Conservation (phyloP, 2,888 invertebrate species). For the Urechis unicinctus region DNA sequence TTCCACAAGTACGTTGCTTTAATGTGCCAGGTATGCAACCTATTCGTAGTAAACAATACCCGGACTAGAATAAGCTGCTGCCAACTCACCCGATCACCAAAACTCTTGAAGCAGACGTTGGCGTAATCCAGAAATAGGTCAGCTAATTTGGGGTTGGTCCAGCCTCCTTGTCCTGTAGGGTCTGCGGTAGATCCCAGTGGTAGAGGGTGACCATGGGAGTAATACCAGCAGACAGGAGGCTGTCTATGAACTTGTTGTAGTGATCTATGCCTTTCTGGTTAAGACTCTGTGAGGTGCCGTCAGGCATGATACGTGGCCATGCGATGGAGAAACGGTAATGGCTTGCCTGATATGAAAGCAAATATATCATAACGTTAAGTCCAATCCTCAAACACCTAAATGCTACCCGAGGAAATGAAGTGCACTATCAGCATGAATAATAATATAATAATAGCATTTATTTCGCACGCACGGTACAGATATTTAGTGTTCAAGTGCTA, state of each 20-base stretch:
- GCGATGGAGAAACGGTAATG: slow-evolving; percentile 55
- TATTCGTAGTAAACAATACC: no score
- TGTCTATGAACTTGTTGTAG: slow-evolving; percentile 19
- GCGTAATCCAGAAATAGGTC: slow-evolving; percentile 49
- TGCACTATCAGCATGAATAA: no score
- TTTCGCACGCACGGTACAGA: no score
- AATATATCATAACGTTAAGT: no score
- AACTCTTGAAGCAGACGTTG: slow-evolving; percentile 40
- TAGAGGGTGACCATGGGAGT: slow-evolving; percentile 58
- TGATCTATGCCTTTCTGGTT: slow-evolving; percentile 18
- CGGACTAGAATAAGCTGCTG: no score
- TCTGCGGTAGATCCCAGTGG: slow-evolving; percentile 51
- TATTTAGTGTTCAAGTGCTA: no score
- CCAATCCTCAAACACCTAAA: no score
- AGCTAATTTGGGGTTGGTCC: slow-evolving; percentile 36
- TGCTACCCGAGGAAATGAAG: no score
- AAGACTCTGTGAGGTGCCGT: slow-evolving; percentile 46
- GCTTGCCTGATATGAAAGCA: slow-evolving; percentile 32
- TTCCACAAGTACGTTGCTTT: no score
- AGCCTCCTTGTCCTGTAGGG: slow-evolving; percentile 49
- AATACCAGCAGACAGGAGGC: slow-evolving; percentile 48
- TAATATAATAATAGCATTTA: no score
- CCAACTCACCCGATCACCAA: slow-evolving; percentile 44
- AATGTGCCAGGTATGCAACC: no score
- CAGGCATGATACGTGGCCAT: slow-evolving; percentile 71